Evolutionary conservation across 2,888 invertebrate genomes (phyloP).

Genomic region (Drosophila colorata): DNA sequence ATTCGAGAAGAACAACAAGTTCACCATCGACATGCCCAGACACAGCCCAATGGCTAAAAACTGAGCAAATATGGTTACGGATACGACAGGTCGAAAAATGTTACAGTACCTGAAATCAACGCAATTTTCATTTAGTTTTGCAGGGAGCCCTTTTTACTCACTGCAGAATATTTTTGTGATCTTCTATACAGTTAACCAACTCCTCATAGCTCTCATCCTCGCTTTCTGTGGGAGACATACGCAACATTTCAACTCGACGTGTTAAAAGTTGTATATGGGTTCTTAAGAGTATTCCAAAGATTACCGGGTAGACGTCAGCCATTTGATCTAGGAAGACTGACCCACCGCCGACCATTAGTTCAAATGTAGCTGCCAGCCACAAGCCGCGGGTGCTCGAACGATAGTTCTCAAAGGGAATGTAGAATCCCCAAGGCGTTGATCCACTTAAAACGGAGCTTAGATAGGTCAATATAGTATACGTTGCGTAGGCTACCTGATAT

Average conservation of each 20-base stretch:
- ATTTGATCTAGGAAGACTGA: conserved; percentile 21
- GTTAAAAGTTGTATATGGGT: conserved; percentile 33
- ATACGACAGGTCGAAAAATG: conserved; percentile 33
- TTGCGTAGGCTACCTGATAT: conserved; percentile 21
- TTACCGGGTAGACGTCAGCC: conserved; percentile 30
- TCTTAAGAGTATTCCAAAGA: conserved; percentile 32
- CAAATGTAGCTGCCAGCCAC: conserved; percentile 23
- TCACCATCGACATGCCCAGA: conserved; percentile 45
- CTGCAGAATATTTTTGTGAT: conserved; percentile 47
- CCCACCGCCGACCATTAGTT: background rate
- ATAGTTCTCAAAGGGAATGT: conserved; percentile 43
- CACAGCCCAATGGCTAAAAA: conserved; percentile 51
- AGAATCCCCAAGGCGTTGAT: conserved; percentile 44
- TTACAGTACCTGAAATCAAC: conserved; percentile 34
- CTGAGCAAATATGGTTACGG: conserved; percentile 49
- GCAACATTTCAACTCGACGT: conserved; percentile 28
- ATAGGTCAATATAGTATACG: conserved; percentile 21
- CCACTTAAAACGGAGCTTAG: conserved; percentile 28
- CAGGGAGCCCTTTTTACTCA: conserved; percentile 6
- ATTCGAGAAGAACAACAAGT: conserved; percentile 52
- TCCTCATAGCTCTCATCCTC: conserved; percentile 21
- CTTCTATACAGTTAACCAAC: conserved; percentile 41
- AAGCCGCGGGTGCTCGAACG: conserved; percentile 12
- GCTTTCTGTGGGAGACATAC: conserved; percentile 2
- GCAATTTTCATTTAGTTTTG: background rate